These are phyloP conservation scores for Muntiacus muntjak DNA, from an alignment of 2,113 vertebrate species.

Conservation along the genomic window DNA sequence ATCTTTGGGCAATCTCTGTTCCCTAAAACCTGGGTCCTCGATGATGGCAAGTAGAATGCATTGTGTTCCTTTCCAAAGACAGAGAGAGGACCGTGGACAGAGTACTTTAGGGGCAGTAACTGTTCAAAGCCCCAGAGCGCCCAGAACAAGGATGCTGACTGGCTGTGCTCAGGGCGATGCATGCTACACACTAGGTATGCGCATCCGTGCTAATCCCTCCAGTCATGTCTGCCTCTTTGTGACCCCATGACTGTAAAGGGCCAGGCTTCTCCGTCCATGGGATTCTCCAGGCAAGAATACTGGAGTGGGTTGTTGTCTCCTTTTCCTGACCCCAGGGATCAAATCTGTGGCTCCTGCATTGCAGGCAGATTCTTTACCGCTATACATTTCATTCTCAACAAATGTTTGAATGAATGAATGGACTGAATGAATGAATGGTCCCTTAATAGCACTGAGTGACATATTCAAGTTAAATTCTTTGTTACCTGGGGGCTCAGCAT, in stretches of 20 bases:
- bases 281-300: neutral
- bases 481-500: neutral
- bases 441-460: neutral
- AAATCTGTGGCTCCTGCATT: neutral
- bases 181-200: no score
- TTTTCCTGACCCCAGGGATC: neutral
- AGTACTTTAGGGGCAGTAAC: neutral
- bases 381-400: neutral
- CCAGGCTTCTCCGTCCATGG: neutral
- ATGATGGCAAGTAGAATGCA: neutral
- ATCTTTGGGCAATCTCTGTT: neutral
- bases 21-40: neutral
- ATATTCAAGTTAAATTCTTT: neutral
- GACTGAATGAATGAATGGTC: neutral
- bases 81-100: neutral
- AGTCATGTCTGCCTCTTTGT: neutral
- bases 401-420: neutral
- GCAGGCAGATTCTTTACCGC: neutral
- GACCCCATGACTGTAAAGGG: neutral
- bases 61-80: neutral
- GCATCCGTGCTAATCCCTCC: neutral
- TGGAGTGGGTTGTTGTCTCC: neutral
- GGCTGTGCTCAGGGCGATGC: neutral
- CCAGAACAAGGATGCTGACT: no score
- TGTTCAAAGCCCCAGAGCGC: neutral